These are phyloP conservation scores for Solen grandis DNA, from an alignment of 1,140 invertebrate species.

Conservation along the genomic window DNA sequence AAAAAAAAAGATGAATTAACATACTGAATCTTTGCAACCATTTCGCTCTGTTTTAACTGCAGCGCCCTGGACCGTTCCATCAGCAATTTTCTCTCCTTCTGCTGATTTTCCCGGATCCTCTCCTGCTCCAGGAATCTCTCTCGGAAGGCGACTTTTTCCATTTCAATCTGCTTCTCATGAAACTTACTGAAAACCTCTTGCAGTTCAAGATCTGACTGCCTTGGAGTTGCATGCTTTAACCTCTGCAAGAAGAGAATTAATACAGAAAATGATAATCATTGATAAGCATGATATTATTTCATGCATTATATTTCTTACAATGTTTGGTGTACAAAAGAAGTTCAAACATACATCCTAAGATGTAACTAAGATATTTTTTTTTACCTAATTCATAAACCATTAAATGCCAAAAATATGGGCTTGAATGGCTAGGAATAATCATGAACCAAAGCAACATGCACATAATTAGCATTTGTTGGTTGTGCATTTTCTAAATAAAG, in stretches of 20 bases:
- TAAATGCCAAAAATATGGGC: too few species aligned
- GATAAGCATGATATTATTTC: too few species aligned
- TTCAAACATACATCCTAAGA: too few species aligned
- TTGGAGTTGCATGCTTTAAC: constrained; percentile 79
- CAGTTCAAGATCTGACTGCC: constrained; percentile 79
- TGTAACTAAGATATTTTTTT: too few species aligned
- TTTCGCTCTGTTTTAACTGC: constrained; percentile 78
- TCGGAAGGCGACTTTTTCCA: constrained; percentile 79
- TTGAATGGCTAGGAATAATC: too few species aligned
- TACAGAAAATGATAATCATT: neutral
- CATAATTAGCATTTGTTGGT: too few species aligned
- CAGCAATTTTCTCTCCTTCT: constrained; percentile 72
- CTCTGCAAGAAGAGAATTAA: constrained; percentile 63
- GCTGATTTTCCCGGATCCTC: constrained; percentile 68
- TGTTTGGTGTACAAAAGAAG: too few species aligned
- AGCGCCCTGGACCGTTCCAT: constrained; percentile 73
- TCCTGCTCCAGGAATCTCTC: constrained; percentile 78
- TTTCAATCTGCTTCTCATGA: constrained; percentile 78
- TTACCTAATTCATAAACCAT: too few species aligned
- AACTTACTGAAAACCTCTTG: constrained; percentile 74
- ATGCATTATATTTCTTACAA: too few species aligned
- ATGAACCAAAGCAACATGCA: too few species aligned
- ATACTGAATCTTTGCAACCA: constrained; percentile 81
- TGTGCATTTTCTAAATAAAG: too few species aligned
- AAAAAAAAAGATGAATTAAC: too few species aligned